These are phyloP conservation scores for Leptinotarsa peninsularis DNA, from an alignment of 2,888 invertebrate genomes.

Conservation along the genomic window DNA sequence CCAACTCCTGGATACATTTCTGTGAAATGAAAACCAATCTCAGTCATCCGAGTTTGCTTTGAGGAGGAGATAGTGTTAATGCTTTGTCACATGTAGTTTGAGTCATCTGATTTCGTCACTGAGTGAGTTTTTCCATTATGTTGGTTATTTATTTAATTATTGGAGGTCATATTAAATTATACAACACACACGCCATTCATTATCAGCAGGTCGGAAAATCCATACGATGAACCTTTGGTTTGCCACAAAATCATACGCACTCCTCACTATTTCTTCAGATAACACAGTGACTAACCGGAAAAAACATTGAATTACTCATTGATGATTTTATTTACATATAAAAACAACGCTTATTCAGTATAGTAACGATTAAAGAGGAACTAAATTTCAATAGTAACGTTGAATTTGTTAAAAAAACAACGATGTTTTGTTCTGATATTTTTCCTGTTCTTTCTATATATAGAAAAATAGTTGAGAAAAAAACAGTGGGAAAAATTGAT, in stretches of 20 bases:
- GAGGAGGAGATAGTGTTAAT: not conserved
- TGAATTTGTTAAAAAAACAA: no score
- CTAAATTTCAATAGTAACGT: no score
- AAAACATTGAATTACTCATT: constrained; percentile 10
- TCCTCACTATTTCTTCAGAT: not conserved
- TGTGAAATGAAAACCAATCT: not conserved
- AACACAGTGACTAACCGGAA: constrained; percentile 7
- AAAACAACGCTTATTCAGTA: no score
- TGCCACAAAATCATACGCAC: constrained; percentile 4
- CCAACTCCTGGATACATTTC: not conserved
- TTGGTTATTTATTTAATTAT: not conserved
- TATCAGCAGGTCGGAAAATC: constrained; percentile 14
- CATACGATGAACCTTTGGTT: constrained; percentile 2
- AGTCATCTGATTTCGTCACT: constrained; percentile 12
- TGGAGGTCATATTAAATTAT: constrained; percentile 3
- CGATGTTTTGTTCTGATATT: no score
- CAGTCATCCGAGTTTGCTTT: not conserved
- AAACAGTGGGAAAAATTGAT: no score
- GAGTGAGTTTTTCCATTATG: constrained; percentile 3
- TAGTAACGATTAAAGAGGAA: no score
- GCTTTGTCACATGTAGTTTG: not conserved
- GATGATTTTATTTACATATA: constrained; percentile 1
- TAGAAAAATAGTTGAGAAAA: no score
- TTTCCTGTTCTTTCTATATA: no score
- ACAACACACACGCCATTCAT: constrained; percentile 1